phyloP scores from a whole-genome alignment of 2,888 invertebrate genomes.

The Xestoiulus laeticollis region DNA sequence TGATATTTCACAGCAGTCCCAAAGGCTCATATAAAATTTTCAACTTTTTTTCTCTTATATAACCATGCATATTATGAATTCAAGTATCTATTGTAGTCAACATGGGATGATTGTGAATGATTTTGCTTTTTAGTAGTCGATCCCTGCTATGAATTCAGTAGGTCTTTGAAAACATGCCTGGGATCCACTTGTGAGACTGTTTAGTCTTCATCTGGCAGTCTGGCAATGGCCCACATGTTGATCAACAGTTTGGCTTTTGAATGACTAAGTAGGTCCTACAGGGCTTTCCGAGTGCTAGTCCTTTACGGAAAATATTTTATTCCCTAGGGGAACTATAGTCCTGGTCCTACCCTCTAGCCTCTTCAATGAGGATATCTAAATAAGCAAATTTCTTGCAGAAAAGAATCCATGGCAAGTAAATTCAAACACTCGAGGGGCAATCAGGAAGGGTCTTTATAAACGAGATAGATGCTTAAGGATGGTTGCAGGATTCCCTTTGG shows the following conservation, averaged over 20 bases:
- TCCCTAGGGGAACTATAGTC: conserved; percentile 13
- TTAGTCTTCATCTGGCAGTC: conserved; percentile 48
- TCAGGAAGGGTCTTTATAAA: conserved; percentile 39
- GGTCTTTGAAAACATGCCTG: conserved; percentile 44
- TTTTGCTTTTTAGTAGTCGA: conserved; percentile 35
- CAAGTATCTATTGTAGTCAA: conserved; percentile 11
- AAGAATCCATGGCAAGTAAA: neutral
- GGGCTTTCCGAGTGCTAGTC: conserved; percentile 2
- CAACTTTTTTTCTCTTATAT: neutral
- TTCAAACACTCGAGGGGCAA: conserved; percentile 36
- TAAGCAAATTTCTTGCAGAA: conserved; percentile 39
- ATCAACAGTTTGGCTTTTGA: conserved; percentile 47
- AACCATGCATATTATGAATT: neutral
- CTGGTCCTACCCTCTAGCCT: conserved; percentile 25
- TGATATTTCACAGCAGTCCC: neutral
- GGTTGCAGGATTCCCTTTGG: conserved; percentile 1
- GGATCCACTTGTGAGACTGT: conserved; percentile 47
- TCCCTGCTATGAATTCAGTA: neutral
- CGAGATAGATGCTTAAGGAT: neutral
- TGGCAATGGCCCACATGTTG: conserved; percentile 48
- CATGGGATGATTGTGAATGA: conserved; percentile 31
- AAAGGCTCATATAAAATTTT: neutral
- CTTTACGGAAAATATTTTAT: conserved; percentile 9
- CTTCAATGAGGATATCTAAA: conserved; percentile 35
- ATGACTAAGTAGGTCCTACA: conserved; percentile 35